Evolutionary conservation across 2,888 invertebrate species (phyloP).

Genomic region (Polyommatus icarus): DNA sequence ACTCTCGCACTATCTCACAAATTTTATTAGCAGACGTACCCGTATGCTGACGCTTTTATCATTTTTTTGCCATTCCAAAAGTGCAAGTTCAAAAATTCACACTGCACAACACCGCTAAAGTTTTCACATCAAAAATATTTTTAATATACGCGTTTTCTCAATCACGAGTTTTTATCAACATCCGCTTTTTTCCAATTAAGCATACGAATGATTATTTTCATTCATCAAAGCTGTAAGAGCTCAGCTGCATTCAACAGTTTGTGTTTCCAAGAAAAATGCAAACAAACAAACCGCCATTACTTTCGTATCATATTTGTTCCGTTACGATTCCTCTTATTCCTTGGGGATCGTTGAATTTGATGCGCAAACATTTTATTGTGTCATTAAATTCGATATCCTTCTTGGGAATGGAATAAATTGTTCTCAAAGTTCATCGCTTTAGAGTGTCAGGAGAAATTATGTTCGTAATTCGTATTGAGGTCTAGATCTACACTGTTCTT

Average conservation of each 20-base stretch:
- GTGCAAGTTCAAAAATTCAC: too few species aligned
- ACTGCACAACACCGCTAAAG: too few species aligned
- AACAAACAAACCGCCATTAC: constrained; percentile 32
- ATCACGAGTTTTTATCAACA: neutral
- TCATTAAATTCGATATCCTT: constrained; percentile 1
- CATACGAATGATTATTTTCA: neutral
- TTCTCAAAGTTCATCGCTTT: neutral
- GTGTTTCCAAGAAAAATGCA: constrained; percentile 37
- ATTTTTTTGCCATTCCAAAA: too few species aligned
- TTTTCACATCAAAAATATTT: too few species aligned
- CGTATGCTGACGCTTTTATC: too few species aligned
- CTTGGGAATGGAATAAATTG: neutral
- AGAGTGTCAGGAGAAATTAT: too few species aligned
- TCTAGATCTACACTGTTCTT: constrained; percentile 2
- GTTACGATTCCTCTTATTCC: constrained; percentile 26
- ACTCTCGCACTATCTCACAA: too few species aligned
- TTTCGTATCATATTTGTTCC: constrained; percentile 28
- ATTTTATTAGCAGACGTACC: too few species aligned
- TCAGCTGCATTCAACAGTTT: constrained; percentile 23
- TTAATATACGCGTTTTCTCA: neutral
- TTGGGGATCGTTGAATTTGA: neutral
- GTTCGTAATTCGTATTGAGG: neutral
- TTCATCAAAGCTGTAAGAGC: neutral
- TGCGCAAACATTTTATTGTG: constrained; percentile 6
- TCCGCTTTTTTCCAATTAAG: constrained; percentile 2